Evolutionary conservation across 2,113 vertebrate species (phyloP).

Genomic region (Clarias macrocephalus): DNA sequence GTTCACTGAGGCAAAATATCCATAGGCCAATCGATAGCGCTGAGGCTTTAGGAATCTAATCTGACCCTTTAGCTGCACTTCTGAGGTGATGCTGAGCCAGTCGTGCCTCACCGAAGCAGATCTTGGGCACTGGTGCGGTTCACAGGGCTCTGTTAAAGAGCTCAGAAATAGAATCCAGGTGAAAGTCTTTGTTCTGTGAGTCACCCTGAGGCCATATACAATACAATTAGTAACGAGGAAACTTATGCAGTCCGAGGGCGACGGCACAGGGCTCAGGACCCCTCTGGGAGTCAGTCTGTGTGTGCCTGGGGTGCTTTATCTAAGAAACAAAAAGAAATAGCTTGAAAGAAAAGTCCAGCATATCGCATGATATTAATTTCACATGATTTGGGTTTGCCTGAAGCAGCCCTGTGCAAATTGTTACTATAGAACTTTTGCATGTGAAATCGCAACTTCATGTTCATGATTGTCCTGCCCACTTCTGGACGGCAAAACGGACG

Average conservation of each 20-base stretch:
- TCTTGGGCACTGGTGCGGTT: neutral
- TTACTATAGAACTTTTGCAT: neutral
- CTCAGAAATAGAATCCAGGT: constrained; percentile 5
- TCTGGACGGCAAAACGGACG: no score
- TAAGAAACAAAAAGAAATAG: neutral
- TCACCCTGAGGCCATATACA: neutral
- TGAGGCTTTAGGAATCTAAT: constrained; percentile 15
- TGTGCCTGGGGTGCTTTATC: neutral
- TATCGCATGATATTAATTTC: neutral
- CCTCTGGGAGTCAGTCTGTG: neutral
- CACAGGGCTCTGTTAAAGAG: neutral
- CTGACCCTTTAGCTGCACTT: neutral
- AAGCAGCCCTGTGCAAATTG: neutral
- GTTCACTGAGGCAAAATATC: constrained; percentile 13
- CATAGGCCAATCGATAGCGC: neutral
- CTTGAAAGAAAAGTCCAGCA: neutral
- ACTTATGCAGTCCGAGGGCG: neutral
- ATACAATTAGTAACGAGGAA: neutral
- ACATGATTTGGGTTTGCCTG: neutral
- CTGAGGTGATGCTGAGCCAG: constrained; percentile 1
- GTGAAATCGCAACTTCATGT: no score
- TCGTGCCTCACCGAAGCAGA: constrained; percentile 1
- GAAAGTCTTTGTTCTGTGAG: neutral
- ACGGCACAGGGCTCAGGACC: neutral
- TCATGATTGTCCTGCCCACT: no score